These are phyloP conservation scores for Nymphicus hollandicus DNA, from an alignment of 2,113 vertebrate species.

Conservation along the genomic window DNA sequence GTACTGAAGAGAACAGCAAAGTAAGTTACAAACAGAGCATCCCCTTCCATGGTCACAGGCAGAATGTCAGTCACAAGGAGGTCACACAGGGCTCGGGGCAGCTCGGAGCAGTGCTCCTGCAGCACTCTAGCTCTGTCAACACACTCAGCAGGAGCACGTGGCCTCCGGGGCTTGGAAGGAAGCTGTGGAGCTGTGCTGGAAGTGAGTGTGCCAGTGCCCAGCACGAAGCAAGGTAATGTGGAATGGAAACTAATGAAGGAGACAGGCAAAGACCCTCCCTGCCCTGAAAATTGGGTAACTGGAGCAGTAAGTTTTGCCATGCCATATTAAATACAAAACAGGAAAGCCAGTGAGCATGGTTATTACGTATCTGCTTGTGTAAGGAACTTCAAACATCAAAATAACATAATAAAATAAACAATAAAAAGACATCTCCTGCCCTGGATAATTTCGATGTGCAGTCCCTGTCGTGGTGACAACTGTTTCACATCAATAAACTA, in stretches of 20 bases:
- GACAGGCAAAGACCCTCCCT: not conserved
- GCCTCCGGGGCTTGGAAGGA: not conserved
- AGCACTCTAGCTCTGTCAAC: not conserved
- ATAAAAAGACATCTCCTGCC: not conserved
- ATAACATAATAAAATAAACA: not conserved
- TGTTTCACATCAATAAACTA: not conserved
- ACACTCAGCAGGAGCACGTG: fast-evolving
- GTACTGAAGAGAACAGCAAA: slow-evolving; percentile 34
- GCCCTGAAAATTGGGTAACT: not conserved
- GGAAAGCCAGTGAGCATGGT: not conserved
- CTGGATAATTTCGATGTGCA: not conserved
- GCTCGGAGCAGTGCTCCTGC: not conserved
- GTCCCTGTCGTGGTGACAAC: fast-evolving
- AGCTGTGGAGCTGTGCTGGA: not conserved
- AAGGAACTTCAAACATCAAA: not conserved
- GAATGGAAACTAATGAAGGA: not conserved
- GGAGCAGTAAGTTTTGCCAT: not conserved
- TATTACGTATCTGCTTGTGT: not conserved
- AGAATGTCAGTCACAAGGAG: not conserved
- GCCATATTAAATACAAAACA: not conserved
- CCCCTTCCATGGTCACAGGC: not conserved
- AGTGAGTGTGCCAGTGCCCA: not conserved
- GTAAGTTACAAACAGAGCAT: not conserved
- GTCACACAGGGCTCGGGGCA: not conserved
- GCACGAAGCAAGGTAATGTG: not conserved